phyloP scores from a whole-genome alignment of 2,888 invertebrate species.

The Torymus aiolomorphi region DNA sequence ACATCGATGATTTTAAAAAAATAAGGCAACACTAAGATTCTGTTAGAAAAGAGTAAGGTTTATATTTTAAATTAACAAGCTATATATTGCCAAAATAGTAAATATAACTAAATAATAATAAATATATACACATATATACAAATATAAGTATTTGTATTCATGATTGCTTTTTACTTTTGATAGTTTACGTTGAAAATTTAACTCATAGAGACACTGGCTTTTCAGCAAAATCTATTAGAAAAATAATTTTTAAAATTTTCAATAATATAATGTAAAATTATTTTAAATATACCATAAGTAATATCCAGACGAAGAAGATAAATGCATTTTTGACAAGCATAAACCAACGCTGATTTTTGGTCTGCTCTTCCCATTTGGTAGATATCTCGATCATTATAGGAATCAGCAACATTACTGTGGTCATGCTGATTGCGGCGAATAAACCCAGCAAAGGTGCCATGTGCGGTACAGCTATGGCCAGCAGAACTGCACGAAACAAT shows the following conservation, averaged over 20 bases:
- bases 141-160: too few relatives aligned
- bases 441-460: constrained; percentile 79
- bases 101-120: too few relatives aligned
- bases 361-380: constrained; percentile 64
- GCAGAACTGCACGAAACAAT: constrained; percentile 70
- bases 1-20: too few relatives aligned
- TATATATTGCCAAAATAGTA: too few relatives aligned
- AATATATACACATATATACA: too few relatives aligned
- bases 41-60: too few relatives aligned
- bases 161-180: too few relatives aligned
- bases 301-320: constrained; percentile 66
- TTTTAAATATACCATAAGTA: constrained; percentile 63
- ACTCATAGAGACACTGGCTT: too few relatives aligned
- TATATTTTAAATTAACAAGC: too few relatives aligned
- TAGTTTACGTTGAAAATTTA: too few relatives aligned
- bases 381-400: constrained; percentile 71
- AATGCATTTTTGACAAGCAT: constrained; percentile 67
- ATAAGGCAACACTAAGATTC: too few relatives aligned
- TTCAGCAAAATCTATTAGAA: too few relatives aligned
- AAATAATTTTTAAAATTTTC: constrained; percentile 1
- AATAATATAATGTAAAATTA: background rate
- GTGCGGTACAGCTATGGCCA: constrained; percentile 78
- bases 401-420: constrained; percentile 76
- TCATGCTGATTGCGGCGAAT: constrained; percentile 78
- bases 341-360: constrained; percentile 60